Base-by-base conservation (phyloP, 2,113 vertebrate species). In the Burhinus bistriatus region DNA sequence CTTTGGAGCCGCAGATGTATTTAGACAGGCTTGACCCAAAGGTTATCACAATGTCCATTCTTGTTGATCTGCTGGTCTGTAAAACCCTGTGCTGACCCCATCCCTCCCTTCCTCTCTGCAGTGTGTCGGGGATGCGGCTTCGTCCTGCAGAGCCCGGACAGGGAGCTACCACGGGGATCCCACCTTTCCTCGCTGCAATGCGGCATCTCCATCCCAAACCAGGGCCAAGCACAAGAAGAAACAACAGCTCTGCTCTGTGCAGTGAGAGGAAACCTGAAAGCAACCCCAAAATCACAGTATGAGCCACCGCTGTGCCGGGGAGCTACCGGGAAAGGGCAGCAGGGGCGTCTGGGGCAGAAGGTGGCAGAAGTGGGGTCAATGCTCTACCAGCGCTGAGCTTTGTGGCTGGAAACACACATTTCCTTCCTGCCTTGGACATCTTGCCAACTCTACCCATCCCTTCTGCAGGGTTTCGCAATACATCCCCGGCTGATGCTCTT, bases 271-370 rank as follows among this genome's bases (percentile, higher is more conserved):
- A 66, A 80, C 23, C 27, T 59, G 19, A 34, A 58, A n/a, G 27
- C 9, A 45, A 52, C 13, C 44, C 34, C 25, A n/a, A 40, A 66
- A 54, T 34, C 8, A 10, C 29, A 52, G 13, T 19, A 9, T 0
- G 9, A 73, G 38, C 34, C 59, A 30, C 34, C 1, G 3, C 1
- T 2, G 29, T 2, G 17, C 23, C 2, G 2, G 44, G 8, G 44
- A 66, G 7, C 19, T 9, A 16, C 16, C 3, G 4, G 14, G 29
- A 20, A 81, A 62, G 45, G 59, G 42, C 1, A 0, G 36, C 16
- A 30, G 14, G 4, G 40, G 20, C 1, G 0, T 6, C 9, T 18
- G 36, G 32, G 71, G 71, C 29, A 71, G 20, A n/a, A 5, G 23
- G 59, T 71, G 27, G 51, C 9, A n/a, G 78, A 77, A 45, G 9